Conservation (phyloP, 2,113 vertebrate genomes). For the Oncorhynchus keta region DNA sequence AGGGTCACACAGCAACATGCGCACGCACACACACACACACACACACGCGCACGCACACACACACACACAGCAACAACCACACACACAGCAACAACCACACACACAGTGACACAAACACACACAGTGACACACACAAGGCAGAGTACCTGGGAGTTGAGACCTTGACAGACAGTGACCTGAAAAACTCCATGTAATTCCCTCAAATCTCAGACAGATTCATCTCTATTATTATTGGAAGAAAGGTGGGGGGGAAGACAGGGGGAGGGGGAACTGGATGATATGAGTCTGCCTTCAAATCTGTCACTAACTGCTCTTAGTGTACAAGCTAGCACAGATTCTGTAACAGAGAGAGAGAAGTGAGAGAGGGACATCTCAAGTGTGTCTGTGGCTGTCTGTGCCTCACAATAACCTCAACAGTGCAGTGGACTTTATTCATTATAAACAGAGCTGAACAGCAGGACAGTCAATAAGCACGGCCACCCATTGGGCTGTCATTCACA, state of each 20-base stretch:
- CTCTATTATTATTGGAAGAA: not conserved
- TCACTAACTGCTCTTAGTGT: not conserved
- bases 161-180: constrained; percentile 17
- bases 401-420: no score
- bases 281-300: not conserved
- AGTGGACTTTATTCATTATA: no score
- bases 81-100: not conserved
- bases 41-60: no score
- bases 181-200: constrained; percentile 30
- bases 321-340: not conserved
- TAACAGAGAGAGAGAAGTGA: no score
- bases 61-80: not conserved
- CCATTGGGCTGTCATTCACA: no score
- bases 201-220: constrained; percentile 35
- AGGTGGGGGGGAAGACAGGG: constrained; percentile 6
- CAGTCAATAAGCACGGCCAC: no score
- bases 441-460: no score
- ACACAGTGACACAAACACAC: no score
- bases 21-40: not conserved
- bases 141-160: not conserved
- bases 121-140: not conserved
- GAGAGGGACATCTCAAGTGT: no score
- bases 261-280: not conserved
- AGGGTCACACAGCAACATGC: not conserved
- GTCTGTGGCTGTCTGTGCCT: no score